Conservation (phyloP, 2,113 vertebrate species). For the Lonchura striata region DNA sequence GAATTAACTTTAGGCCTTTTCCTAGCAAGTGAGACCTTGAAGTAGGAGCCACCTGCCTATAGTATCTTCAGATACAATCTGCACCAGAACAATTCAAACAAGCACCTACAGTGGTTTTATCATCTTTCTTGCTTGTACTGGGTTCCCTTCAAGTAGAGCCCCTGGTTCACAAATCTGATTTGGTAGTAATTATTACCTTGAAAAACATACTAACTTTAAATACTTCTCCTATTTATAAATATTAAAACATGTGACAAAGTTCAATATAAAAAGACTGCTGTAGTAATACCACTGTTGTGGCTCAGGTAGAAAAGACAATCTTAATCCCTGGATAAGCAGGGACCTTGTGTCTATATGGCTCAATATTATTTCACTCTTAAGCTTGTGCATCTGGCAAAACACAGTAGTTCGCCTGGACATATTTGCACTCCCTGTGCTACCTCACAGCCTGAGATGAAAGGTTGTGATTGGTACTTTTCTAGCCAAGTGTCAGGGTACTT, state of each 20-base stretch:
- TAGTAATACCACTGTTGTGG: background rate
- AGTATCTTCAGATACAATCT: background rate
- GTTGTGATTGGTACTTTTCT: background rate
- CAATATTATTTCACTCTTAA: background rate
- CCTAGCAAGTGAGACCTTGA: background rate
- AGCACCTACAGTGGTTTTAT: background rate
- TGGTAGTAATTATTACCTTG: background rate
- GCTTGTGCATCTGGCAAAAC: background rate
- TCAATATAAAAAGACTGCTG: background rate
- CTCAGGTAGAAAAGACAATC: background rate
- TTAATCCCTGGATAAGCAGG: background rate
- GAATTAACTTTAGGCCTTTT: background rate
- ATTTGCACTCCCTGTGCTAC: background rate
- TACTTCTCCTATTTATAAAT: background rate
- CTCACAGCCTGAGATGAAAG: background rate
- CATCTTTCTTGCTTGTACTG: background rate
- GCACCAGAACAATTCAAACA: background rate
- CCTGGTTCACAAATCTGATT: background rate
- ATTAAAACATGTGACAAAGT: background rate
- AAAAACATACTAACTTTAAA: background rate
- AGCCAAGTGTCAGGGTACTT: background rate
- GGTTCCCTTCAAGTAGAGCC: background rate
- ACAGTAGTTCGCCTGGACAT: background rate
- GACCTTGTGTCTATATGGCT: background rate
- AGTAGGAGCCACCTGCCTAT: background rate